Evolutionary conservation across 2,888 invertebrate species (phyloP), one percentile per base, ranked within the genome.

Genomic region (Calliopum simillimum): DNA sequence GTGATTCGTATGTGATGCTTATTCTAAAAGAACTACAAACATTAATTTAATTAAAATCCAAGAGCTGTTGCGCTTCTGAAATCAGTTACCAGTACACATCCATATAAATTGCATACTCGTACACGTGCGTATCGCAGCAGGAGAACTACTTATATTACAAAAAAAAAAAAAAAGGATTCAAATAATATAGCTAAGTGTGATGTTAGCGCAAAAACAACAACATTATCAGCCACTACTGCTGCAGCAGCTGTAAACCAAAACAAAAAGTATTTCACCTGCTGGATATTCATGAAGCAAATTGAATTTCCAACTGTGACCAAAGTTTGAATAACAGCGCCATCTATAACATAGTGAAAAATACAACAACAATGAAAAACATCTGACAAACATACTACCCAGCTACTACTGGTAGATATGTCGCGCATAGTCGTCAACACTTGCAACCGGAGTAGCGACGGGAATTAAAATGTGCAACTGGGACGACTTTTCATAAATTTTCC

Each of bases 211-310:
- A 33, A 33, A 33, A 33, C 33, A 33, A 33, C 33, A 33, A 33
- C 33, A 33, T 33, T 33, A 33, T 33, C 33, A 33, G 33, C 8
- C 33, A 49, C 23, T 53, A 55, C 51, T 14, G 66, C 56, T 33
- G 19, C 46, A 47, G 43, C 66, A 70, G 70, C 59, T 68, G 72
- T 71, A 76, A 76, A 68, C 73, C 75, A 65, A 68, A 43, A 70
- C 77, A 78, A 70, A 76, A 76, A 71, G 73, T 76, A 76, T 73
- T 76, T 79, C 77, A 75, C 76, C 79, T 78, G 77, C 71, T 68
- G 76, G 72, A 76, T 77, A 74, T 76, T 77, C 73, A 75, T 68
- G 76, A 75, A 77, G 78, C 76, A 77, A 79, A 80, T 80, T 79
- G 71, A 76, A 79, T 81, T 81, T 74, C 69, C 69, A 69, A 70